These are phyloP conservation scores for Drosophila affinis DNA, from an alignment of 2,888 invertebrate species.

Conservation along the genomic window DNA sequence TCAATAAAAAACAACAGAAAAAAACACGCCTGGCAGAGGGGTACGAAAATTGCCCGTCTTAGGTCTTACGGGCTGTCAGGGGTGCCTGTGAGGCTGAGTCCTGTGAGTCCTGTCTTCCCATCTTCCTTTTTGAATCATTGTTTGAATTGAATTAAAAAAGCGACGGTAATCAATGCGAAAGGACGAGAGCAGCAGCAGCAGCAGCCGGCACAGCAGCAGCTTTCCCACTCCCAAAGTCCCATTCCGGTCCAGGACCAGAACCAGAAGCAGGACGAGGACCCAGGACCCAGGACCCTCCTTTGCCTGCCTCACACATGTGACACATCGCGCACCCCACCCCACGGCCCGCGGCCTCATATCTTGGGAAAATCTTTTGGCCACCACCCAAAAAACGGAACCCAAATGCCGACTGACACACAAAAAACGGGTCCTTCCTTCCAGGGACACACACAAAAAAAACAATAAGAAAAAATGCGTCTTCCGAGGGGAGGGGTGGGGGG, in stretches of 20 bases:
- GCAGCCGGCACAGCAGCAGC: conserved; percentile 48
- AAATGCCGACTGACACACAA: conserved; percentile 23
- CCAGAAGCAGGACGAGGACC: too few species aligned
- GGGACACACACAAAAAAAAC: conserved; percentile 42
- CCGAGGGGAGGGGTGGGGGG: background rate
- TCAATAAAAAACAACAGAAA: conserved; percentile 12
- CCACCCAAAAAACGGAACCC: conserved; percentile 60
- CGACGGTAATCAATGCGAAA: conserved; percentile 77
- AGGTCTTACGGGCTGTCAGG: background rate
- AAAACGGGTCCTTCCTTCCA: conserved; percentile 30
- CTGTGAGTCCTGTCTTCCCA: conserved; percentile 19
- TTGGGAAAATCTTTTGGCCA: conserved; percentile 83
- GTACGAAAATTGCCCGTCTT: conserved; percentile 70
- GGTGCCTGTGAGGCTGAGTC: conserved; percentile 2
- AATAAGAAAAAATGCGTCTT: conserved; percentile 50
- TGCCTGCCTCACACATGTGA: conserved; percentile 69
- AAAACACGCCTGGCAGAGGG: conserved; percentile 2
- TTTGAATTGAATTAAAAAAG: conserved; percentile 78
- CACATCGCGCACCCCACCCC: conserved; percentile 52
- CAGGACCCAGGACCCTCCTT: conserved; percentile 40
- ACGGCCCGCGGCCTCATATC: conserved; percentile 62
- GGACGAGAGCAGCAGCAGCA: conserved; percentile 59
- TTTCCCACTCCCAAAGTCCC: conserved; percentile 9
- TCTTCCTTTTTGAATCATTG: conserved; percentile 63
- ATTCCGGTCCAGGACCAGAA: conserved; percentile 38